phyloP scores from a whole-genome alignment of 2,797 vertebrate species.

The Macropus fuliginosus region DNA sequence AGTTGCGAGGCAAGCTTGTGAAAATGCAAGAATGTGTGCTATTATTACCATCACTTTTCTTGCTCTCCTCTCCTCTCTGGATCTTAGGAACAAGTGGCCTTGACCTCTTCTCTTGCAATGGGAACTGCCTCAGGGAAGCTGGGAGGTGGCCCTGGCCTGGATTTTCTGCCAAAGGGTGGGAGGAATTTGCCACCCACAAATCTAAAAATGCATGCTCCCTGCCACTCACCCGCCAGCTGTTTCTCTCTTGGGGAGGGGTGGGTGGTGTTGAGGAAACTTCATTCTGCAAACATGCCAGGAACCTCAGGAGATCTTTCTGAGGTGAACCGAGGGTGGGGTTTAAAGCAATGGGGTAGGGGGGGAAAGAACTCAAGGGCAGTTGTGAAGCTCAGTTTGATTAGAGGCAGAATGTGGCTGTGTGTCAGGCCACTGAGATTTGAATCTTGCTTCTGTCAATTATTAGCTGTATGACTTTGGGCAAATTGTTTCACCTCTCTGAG shows the following conservation, averaged over 20 bases:
- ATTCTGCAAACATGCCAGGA: constrained; percentile 60
- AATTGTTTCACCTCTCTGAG: neutral
- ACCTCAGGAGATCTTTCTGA: constrained; percentile 32
- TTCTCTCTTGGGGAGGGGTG: constrained; percentile 49
- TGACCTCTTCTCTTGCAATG: neutral
- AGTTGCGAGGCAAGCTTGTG: neutral
- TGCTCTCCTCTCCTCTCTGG: neutral
- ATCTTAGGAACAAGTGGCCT: neutral
- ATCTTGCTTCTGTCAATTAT: neutral
- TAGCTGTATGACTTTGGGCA: neutral
- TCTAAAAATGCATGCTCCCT: constrained; percentile 53
- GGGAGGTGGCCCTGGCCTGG: constrained; percentile 11
- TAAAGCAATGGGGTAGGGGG: constrained; percentile 3
- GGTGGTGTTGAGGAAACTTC: constrained; percentile 28
- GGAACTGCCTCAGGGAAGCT: neutral
- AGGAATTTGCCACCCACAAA: constrained; percentile 56
- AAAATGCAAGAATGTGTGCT: neutral
- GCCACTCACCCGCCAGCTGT: constrained; percentile 53
- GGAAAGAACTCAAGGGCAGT: neutral
- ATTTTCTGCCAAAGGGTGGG: constrained; percentile 3
- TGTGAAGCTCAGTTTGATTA: neutral
- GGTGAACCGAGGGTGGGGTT: neutral
- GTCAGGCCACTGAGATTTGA: neutral
- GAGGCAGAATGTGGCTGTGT: neutral
- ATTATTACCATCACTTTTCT: neutral